Base-by-base conservation (phyloP, 2,113 vertebrate genomes). In the Sebastes fasciatus region DNA sequence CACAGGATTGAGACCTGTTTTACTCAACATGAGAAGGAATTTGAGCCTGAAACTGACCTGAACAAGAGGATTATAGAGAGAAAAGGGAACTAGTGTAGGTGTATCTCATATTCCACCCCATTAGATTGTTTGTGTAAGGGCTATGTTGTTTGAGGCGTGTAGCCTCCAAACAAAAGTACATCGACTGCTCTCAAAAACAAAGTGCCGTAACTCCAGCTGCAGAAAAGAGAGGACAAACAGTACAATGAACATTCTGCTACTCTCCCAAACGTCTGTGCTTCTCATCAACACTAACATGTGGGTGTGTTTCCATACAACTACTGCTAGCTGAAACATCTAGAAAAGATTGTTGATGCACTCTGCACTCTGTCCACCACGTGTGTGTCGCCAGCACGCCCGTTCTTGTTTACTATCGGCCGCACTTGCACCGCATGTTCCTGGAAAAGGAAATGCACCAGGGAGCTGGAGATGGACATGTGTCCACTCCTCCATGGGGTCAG, bases 371-470 rank as follows among this genome's bases (percentile, higher is more conserved):
- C 34, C 67, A 63, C 34, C 67, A 63, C 58, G 64, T 62, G 86
- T 60, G 48, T 19, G 40, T 45, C 3, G 54, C 23, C 62, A 71
- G 54, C 52, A 84, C 68, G 0, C 57, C 61, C 43, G 7, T 68
- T n/a, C 65, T 81, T 90, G 69, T 92, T 91, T 87, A 88, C 88
- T 63, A 71, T 82, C 77, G 51, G 45, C 61, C 7, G n/a, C 65
- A 12, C 42, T 55, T 42, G 6, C 64, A 21, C 84, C 3, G 45
- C 76, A 6, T 79, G 57, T 92, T 91, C 90, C 78, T 88, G 91
- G 90, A 91, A 90, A 1, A 69, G 75, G 55, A 54, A 79, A 79
- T 19, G 16, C 77, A 63, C 75, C 63, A 40, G 86, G 74, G 91
- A 71, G n/a, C 60, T 54, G 51, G 51, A 69, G 43, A 67, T 77